Base-by-base conservation (phyloP, 2,113 vertebrate genomes). In the Vimba vimba region DNA sequence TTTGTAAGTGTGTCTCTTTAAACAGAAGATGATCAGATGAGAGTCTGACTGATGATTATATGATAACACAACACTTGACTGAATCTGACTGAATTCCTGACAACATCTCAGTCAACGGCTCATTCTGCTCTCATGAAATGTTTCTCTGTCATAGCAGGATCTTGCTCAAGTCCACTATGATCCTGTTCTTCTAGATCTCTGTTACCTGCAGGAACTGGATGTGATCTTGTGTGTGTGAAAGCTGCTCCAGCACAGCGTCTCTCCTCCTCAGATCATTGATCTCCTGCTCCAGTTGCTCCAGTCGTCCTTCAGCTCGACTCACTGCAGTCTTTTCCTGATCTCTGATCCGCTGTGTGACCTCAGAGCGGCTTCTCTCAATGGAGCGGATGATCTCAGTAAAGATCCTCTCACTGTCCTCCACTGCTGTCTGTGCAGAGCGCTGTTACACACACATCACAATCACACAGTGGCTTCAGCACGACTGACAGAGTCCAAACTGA, bases 191-290 rank as follows among this genome's bases (percentile, higher is more conserved):
- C 55, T 57, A 68, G 15, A 68, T 68, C 3, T 69, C 33, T 82
- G n/a, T 76, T 77, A 88, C 83, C 87, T 88, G 83, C 21, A 88
- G 68, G 21, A 88, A 88, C 36, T 85, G 69, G 33, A 89, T 85
- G 62, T 57, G 76, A 47, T 89, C n/a, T 4, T 89, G 75, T 81
- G 60, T 84, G 13, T 80, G 71, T 71, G 76, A 88, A 86, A 88
- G 75, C 47, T 87, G 30, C 69, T 84, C 85, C 89, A 89, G 84
- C 74, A 86, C 89, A 84, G 69, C 12, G 3, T 83, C 50, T 88
- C 86, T 85, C 39, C 60, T 88, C 83, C 69, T 90, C 68, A 88
- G 69, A 69, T 89, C 85, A 73, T 39, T 57, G 47, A 90, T 84
- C 62, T 90, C 85, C 59, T 87, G 60, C 60, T 84, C 52, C 82